Conservation (phyloP, 1,140 invertebrate genomes). For the Bacillus rossius region DNA sequence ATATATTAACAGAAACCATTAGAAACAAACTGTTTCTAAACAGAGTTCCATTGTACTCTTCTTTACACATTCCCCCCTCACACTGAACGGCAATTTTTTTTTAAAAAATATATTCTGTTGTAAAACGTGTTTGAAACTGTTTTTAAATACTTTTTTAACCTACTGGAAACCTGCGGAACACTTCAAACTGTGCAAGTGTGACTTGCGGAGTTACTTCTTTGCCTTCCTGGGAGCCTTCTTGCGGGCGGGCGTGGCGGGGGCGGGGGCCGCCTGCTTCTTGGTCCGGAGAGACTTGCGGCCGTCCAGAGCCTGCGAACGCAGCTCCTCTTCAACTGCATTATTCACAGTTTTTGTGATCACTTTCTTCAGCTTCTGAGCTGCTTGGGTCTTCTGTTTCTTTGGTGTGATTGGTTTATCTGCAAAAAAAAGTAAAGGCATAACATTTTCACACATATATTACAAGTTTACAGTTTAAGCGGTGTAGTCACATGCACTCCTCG, state of each 20-base stretch:
- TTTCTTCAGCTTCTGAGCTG: slow-evolving; percentile 54
- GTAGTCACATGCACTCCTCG: background rate
- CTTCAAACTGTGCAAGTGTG: too few species aligned
- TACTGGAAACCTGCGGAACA: too few species aligned
- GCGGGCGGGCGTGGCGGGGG: slow-evolving; percentile 2
- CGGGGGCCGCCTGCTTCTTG: slow-evolving; percentile 31
- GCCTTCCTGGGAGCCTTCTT: too few species aligned
- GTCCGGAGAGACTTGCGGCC: slow-evolving; percentile 40
- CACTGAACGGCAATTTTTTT: too few species aligned
- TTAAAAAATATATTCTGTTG: too few species aligned
- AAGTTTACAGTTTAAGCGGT: background rate
- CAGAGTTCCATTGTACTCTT: too few species aligned
- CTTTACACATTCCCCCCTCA: too few species aligned
- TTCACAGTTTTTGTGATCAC: slow-evolving; percentile 56
- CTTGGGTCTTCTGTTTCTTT: slow-evolving; percentile 52
- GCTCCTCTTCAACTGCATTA: slow-evolving; percentile 52
- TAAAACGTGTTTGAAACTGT: too few species aligned
- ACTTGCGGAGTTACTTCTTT: too few species aligned
- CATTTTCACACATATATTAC: background rate
- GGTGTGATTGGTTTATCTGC: slow-evolving; percentile 54
- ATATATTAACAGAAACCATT: too few species aligned
- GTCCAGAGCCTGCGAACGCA: slow-evolving; percentile 48
- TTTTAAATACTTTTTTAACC: too few species aligned
- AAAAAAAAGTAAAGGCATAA: slow-evolving; percentile 12
- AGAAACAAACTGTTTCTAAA: too few species aligned